Evolutionary conservation across 2,113 vertebrate species (phyloP), one percentile per base, ranked within the genome.

Genomic region (Gopherus flavomarginatus): DNA sequence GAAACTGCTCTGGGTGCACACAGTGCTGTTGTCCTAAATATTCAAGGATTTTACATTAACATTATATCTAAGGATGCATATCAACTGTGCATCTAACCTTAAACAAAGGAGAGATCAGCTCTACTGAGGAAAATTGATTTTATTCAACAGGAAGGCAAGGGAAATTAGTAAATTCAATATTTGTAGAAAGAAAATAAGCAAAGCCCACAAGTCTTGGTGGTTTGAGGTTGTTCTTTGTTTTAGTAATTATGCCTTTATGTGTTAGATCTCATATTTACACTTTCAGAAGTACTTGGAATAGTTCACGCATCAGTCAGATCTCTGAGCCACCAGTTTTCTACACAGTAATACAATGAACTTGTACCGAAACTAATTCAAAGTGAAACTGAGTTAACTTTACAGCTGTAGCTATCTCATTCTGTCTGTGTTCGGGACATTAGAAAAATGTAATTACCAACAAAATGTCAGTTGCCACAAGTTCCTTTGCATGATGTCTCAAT

Each of bases 101-200:
- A 98, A 98, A 98, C 98, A 98, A 98, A 98, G 95, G 97, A 96
- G 97, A 97, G 97, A 98, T 98, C 98, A 98, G 96, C 96, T 98
- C 98, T 98, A 96, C 97, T 98, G 98, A 98, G 98, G n/a, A 97
- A 98, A 98, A 98, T 98, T 98, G 98, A 98, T 98, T 98, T 98
- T 98, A 97, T 98, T 98, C 98, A 98, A 96, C 93, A 96, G 97
- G 89, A 98, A 98, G 98, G 97, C 96, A 86, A 97, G 98, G 98
- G 98, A 98, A 98, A 98, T 98, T 98, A 98, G 97, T 98, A 98
- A 98, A 98, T 98, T 98, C 98, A 98, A 98, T 98, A 98, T 98
- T 98, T 98, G 98, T 98, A 97, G 98, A 98, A 98, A 98, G 98
- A 98, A 98, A 98, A 98, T 97, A 98, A 97, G 97, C 93, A 95